phyloP scores from a whole-genome alignment of 2,888 invertebrate genomes.

The Drosophila eohydei region DNA sequence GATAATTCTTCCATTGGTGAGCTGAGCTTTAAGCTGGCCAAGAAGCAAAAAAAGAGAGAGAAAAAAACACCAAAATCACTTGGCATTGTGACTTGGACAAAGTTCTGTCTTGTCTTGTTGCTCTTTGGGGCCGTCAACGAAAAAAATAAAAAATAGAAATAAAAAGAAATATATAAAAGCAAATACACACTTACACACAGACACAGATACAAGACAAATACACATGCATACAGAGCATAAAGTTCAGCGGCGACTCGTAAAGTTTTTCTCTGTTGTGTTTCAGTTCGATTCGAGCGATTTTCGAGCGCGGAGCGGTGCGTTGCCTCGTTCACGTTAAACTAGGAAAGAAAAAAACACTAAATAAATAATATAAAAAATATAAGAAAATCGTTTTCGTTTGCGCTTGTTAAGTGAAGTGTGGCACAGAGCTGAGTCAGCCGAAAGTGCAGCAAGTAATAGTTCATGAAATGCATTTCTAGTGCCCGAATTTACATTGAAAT shows the following conservation, averaged over 20 bases:
- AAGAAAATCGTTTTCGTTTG: constrained; percentile 9
- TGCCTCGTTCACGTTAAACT: constrained; percentile 20
- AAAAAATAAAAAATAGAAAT: constrained; percentile 42
- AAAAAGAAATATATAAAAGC: constrained; percentile 45
- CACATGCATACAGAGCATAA: constrained; percentile 60
- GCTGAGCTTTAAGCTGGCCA: constrained; percentile 37
- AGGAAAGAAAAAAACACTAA: constrained; percentile 24
- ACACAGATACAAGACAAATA: constrained; percentile 24
- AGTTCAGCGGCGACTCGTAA: constrained; percentile 73
- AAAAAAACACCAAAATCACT: constrained; percentile 34
- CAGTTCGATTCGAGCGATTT: constrained; percentile 78
- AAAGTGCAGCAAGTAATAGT: constrained; percentile 24
- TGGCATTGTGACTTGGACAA: constrained; percentile 52
- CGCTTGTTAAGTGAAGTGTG: constrained; percentile 30
- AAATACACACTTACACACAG: constrained; percentile 29
- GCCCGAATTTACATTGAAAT: background rate
- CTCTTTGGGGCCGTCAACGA: constrained; percentile 62
- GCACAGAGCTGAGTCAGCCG: constrained; percentile 46
- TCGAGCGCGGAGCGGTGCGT: constrained; percentile 77
- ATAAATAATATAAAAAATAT: constrained; percentile 34
- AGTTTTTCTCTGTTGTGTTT: constrained; percentile 68
- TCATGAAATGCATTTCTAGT: constrained; percentile 24
- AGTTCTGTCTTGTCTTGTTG: constrained; percentile 55
- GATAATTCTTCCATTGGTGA: constrained; percentile 64
- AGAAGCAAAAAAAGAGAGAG: constrained; percentile 4